Base-by-base conservation (phyloP, 30 jellyfish, hydroid and myxozoan genomes). In the Aurelia aurita complex sp. Pacific region DNA sequence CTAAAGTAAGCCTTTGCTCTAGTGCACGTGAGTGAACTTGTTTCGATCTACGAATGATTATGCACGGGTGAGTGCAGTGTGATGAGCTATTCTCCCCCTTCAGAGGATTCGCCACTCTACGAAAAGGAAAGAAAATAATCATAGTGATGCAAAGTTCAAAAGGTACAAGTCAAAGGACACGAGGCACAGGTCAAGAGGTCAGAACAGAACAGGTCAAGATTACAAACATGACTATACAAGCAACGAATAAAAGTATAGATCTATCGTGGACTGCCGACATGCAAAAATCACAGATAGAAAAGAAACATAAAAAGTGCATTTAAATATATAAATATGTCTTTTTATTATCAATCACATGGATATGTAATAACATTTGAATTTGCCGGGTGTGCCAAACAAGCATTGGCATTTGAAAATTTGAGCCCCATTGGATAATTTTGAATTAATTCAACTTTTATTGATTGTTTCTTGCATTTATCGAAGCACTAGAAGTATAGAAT, bases 11-110 rank as follows among this genome's bases (percentile, higher is more conserved):
- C 53, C 15, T 35, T 64, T 2, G 89, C 16, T 14, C 67, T 57
- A 15, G 89, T 79, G 87, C 87, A 77, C 62, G 32, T n/a, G 29
- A 15, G 34, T 35, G 87, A 23, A 29, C 35, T 17, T 62, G 73
- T 46, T 66, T 61, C 70, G 36, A 17, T 12, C 36, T 61, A n/a
- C 36, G 70, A 61, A 17, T 61, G 70, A 23, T 15, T 61, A 61
- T 23, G 57, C 57, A 77, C 67, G 81, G 62, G 67, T 40, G 80
- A 65, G 89, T 79, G 89, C 89, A 79, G 34, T 79, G 93, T 84
- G 82, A 83, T 36, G 87, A 63, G 82, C 82, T 84, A 84, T 11
- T 84, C 93, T 84, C 93, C 93, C 93, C 93, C 93, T 78, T 84
- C 93, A 64, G 93, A 82, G 83, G 91, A 64, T 8, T 84, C 93